Evolutionary conservation across 2,888 invertebrate genomes (phyloP).

Genomic region (Aproaerema taeniolella): DNA sequence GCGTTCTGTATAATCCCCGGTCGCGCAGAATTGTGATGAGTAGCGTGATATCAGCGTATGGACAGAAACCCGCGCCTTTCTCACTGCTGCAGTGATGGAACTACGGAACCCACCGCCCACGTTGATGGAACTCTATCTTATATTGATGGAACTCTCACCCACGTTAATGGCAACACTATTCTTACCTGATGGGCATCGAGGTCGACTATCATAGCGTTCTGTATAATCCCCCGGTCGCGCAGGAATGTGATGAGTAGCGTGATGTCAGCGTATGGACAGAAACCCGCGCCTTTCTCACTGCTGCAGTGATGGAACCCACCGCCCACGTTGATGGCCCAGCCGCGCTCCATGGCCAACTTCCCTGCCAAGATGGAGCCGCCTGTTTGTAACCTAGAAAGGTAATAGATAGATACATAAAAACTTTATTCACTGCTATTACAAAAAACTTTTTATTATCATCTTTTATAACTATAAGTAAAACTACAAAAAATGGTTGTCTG

Average conservation of each 20-base stretch:
- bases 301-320: conserved; percentile 96
- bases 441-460: too few relatives aligned
- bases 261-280: conserved; percentile 94
- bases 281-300: conserved; percentile 86
- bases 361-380: conserved; percentile 91
- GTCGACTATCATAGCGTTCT: conserved; percentile 91
- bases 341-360: conserved; percentile 86
- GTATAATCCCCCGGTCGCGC: conserved; percentile 73
- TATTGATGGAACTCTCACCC: too few relatives aligned
- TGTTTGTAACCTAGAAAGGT: conserved; percentile 79
- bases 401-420: too few relatives aligned
- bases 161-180: too few relatives aligned
- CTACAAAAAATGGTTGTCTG: too few relatives aligned
- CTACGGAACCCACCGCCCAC: conserved; percentile 95
- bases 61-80: conserved; percentile 91
- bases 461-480: too few relatives aligned
- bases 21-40: conserved; percentile 80
- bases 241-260: conserved; percentile 85
- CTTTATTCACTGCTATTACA: too few relatives aligned
- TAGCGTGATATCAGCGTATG: conserved; percentile 92
- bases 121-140: too few relatives aligned
- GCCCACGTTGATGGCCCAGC: conserved; percentile 94
- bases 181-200: conserved; percentile 93
- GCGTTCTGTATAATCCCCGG: conserved; percentile 78
- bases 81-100: conserved; percentile 89